These are phyloP conservation scores for Perccottus glenii DNA, from an alignment of 2,113 vertebrate species.

Conservation along the genomic window DNA sequence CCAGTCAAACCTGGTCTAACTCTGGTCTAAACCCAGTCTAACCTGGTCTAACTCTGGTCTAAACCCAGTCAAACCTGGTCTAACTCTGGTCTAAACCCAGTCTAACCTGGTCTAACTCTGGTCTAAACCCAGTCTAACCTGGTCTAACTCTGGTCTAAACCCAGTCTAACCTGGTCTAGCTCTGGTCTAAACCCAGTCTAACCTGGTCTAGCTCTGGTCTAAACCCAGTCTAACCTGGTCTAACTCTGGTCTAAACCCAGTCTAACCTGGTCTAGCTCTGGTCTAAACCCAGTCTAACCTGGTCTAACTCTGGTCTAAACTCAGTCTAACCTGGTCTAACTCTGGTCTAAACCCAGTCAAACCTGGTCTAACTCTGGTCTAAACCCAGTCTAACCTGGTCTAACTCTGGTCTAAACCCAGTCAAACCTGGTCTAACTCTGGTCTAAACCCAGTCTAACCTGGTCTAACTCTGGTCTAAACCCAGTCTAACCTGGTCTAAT, in stretches of 20 bases:
- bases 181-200: too few species aligned
- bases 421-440: too few species aligned
- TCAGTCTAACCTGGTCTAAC: not conserved
- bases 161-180: not conserved
- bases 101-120: not conserved
- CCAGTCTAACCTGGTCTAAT: too few species aligned
- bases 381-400: not conserved
- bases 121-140: conserved; percentile 1
- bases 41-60: not conserved
- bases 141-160: not conserved
- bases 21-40: not conserved
- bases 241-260: too few species aligned
- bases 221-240: too few species aligned
- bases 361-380: not conserved
- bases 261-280: too few species aligned
- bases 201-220: too few species aligned
- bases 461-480: not conserved
- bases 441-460: not conserved
- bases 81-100: not conserved
- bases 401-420: not conserved
- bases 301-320: not conserved
- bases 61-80: conserved; percentile 3
- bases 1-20: not conserved
- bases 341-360: not conserved
- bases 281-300: too few species aligned